These are phyloP conservation scores for Leucophenga maculata DNA, from an alignment of 2,888 invertebrate genomes.

Conservation along the genomic window DNA sequence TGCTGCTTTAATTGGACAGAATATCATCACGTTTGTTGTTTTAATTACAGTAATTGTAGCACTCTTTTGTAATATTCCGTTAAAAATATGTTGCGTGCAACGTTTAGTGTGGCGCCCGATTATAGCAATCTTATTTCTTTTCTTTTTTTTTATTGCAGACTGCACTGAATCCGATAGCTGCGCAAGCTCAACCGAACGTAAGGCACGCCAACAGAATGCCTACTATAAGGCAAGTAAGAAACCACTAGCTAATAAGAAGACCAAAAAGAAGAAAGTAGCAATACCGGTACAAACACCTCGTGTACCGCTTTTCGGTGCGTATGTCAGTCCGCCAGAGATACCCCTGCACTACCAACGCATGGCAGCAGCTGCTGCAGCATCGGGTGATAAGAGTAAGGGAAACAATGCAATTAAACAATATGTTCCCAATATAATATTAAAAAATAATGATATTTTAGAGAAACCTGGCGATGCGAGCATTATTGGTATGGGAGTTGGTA, in stretches of 20 bases:
- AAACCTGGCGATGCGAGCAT: constrained; percentile 46
- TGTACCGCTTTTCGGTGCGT: constrained; percentile 81
- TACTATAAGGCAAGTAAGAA: constrained; percentile 80
- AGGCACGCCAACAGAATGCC: constrained; percentile 77
- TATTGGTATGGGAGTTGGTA: constrained; percentile 37
- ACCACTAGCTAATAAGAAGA: constrained; percentile 80
- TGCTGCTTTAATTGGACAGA: too few species aligned
- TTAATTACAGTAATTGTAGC: background rate
- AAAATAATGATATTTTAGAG: constrained; percentile 45
- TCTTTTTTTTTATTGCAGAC: constrained; percentile 43
- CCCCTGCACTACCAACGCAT: constrained; percentile 75
- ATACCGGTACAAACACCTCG: constrained; percentile 90
- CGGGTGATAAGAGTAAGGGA: constrained; percentile 70
- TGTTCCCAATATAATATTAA: too few species aligned
- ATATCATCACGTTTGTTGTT: background rate
- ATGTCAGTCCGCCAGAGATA: constrained; percentile 79
- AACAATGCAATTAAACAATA: too few species aligned
- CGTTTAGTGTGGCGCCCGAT: background rate
- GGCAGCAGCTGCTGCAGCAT: constrained; percentile 40
- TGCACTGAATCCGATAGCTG: constrained; percentile 94
- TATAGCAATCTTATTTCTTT: background rate
- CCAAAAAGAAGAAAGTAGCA: constrained; percentile 81
- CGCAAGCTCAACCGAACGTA: constrained; percentile 73
- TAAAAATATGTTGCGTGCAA: background rate
- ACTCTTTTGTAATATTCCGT: background rate